Percentiles rank a stretch among this genome's conserved stretches.
Evolutionary conservation across 2,888 invertebrate genomes (phyloP).

Genomic region (Pecten maximus): DNA sequence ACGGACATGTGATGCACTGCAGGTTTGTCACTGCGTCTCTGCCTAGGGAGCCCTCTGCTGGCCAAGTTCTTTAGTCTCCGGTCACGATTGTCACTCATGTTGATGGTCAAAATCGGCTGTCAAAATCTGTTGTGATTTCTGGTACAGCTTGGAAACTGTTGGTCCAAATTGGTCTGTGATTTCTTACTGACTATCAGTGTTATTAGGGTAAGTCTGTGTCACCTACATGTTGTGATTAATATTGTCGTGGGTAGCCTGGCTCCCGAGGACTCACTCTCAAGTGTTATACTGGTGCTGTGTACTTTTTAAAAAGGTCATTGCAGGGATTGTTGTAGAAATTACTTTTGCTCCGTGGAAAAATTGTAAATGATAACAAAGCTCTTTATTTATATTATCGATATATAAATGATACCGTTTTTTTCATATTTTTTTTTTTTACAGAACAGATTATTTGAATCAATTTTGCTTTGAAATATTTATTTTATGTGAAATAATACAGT

Average conservation of each 20-base stretch:
- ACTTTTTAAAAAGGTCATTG: no score
- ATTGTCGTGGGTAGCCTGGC: not conserved
- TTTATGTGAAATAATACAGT: no score
- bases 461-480: no score
- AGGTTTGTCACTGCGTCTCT: constrained; percentile 5
- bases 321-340: no score
- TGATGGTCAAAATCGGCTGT: constrained; percentile 23
- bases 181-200: not conserved
- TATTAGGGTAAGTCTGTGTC: not conserved
- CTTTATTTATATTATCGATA: no score
- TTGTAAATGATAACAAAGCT: no score
- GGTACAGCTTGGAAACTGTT: not conserved
- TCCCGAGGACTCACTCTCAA: no score
- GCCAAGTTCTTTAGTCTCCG: constrained; percentile 5
- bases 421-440: no score
- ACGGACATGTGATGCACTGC: constrained; percentile 11
- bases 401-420: no score
- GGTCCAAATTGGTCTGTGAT: not conserved
- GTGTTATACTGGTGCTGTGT: no score
- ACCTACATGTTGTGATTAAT: not conserved
- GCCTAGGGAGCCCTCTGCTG: constrained; percentile 7
- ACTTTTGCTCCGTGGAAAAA: no score
- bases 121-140: constrained; percentile 33
- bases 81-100: not conserved
- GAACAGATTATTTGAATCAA: no score